Conservation (phyloP, 2,113 vertebrate genomes). For the Lophura nycthemera region DNA sequence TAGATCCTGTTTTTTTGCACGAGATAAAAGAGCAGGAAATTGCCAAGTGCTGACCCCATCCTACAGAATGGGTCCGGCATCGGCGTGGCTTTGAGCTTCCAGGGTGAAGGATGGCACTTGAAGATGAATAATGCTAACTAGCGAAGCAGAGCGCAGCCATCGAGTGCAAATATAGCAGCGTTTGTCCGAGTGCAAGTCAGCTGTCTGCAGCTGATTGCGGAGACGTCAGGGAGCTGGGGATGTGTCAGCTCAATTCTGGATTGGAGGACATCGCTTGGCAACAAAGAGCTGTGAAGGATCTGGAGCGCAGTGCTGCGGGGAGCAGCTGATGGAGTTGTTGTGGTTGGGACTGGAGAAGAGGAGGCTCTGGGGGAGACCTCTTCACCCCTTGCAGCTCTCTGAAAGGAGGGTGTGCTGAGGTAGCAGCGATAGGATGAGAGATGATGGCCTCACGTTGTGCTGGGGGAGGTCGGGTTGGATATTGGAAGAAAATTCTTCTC, state of each 20-base stretch:
- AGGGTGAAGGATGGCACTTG: neutral
- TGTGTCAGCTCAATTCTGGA: neutral
- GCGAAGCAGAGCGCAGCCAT: neutral
- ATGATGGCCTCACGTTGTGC: too few species aligned
- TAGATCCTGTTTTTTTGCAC: neutral
- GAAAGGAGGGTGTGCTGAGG: too few species aligned
- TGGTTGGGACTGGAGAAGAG: too few species aligned
- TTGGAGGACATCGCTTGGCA: neutral
- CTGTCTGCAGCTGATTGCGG: constrained; percentile 1
- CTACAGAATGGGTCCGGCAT: neutral
- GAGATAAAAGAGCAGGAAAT: neutral
- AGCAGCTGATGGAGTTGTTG: too few species aligned
- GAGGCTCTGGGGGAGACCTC: too few species aligned
- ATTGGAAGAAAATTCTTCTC: too few species aligned
- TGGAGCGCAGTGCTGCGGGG: too few species aligned
- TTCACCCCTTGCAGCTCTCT: too few species aligned
- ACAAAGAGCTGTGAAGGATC: too few species aligned
- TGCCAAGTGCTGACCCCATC: neutral
- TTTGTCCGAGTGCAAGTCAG: neutral
- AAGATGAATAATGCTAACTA: neutral
- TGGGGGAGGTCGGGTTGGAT: too few species aligned
- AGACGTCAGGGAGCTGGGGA: neutral
- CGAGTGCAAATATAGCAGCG: neutral
- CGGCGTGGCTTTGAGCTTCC: neutral
- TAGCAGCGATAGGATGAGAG: too few species aligned